Conservation (phyloP, 2,888 invertebrate genomes). For the Tenthredo scrophulariae region DNA sequence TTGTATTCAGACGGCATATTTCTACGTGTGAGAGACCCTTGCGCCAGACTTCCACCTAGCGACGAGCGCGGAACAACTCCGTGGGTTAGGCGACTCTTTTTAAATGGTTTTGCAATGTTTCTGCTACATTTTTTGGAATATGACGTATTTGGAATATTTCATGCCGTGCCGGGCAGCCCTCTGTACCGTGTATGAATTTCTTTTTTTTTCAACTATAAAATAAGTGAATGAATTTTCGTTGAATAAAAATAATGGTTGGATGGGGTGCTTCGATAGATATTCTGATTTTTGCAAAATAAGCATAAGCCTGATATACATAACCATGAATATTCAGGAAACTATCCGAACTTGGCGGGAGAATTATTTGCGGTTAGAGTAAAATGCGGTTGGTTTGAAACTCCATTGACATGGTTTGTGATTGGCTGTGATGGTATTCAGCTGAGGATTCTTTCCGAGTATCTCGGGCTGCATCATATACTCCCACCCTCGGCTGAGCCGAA, state of each 20-base stretch:
- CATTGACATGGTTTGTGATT: slow-evolving; percentile 9
- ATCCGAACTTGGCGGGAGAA: neutral
- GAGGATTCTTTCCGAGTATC: slow-evolving; percentile 11
- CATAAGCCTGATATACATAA: neutral
- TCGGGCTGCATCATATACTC: slow-evolving; percentile 18
- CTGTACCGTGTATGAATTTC: neutral
- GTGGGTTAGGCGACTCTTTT: neutral
- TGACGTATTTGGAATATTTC: neutral
- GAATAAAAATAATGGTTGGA: neutral
- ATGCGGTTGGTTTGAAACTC: neutral
- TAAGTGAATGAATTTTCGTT: neutral
- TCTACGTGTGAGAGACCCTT: neutral
- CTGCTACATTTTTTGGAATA: no score
- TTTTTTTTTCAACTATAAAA: neutral
- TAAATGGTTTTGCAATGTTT: neutral
- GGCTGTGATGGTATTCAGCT: neutral
- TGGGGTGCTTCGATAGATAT: slow-evolving; percentile 4
- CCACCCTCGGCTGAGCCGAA: neutral
- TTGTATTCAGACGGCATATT: neutral
- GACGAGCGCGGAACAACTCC: neutral
- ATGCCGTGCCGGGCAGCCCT: neutral
- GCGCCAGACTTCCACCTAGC: neutral
- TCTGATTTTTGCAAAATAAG: slow-evolving; percentile 1
- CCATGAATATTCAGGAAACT: neutral
- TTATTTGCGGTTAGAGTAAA: neutral